Evolutionary conservation across 2,797 vertebrate species (phyloP).

Genomic region (Novumbra hubbsi): DNA sequence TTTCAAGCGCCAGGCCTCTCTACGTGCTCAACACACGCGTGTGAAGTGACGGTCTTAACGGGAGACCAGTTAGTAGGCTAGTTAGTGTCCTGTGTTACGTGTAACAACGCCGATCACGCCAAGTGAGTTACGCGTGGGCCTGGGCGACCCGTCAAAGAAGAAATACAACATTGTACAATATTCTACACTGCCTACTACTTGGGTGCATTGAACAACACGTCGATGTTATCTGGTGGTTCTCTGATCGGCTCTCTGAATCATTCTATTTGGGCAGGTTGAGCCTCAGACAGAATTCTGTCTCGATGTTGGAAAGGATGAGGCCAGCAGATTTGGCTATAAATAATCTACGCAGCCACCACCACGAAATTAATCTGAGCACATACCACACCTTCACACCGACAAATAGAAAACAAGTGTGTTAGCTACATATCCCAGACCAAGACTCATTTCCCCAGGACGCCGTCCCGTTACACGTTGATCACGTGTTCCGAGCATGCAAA

Average conservation of each 20-base stretch:
- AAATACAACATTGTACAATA: too few species aligned
- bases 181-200: too few species aligned
- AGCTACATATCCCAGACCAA: slow-evolving; percentile 31
- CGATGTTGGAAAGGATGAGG: too few species aligned
- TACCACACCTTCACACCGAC: slow-evolving; percentile 8
- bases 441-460: slow-evolving; percentile 23
- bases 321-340: too few species aligned
- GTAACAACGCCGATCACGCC: slow-evolving; percentile 19
- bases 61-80: slow-evolving; percentile 22
- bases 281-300: too few species aligned
- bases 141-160: too few species aligned
- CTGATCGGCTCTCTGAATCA: too few species aligned
- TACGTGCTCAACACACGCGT: slow-evolving; percentile 38
- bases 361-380: slow-evolving; percentile 10
- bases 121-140: not conserved
- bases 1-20: not conserved
- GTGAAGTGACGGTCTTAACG: not conserved
- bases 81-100: slow-evolving; percentile 22
- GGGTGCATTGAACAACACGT: too few species aligned
- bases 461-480: slow-evolving; percentile 32
- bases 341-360: not conserved
- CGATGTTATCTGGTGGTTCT: too few species aligned
- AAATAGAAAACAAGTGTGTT: slow-evolving; percentile 15
- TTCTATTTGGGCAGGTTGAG: too few species aligned
- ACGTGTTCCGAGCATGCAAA: slow-evolving; percentile 19